phyloP scores from a whole-genome alignment of 1,140 invertebrate genomes.

The Caenorhabditis latens region DNA sequence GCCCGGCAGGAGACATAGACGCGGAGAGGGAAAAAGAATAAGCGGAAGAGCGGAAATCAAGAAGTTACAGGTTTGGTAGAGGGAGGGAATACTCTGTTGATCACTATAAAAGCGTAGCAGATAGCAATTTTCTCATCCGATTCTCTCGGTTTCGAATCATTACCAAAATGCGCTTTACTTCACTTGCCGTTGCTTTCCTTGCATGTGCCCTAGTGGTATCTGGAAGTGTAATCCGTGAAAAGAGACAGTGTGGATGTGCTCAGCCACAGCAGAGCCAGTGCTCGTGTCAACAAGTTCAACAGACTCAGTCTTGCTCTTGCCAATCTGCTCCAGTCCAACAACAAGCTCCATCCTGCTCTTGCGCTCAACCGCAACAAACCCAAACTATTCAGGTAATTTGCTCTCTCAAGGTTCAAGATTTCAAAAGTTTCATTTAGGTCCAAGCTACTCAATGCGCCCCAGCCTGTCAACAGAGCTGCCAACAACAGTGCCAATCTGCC shows the following conservation, averaged over 20 bases:
- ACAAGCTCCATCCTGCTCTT: constrained; percentile 53
- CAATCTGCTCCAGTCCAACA: constrained; percentile 54
- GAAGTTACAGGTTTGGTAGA: constrained; percentile 7
- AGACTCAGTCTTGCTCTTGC: constrained; percentile 52
- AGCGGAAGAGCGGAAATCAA: constrained; percentile 17
- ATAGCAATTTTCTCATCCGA: constrained; percentile 7
- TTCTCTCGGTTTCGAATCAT: not conserved
- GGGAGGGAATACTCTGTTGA: not conserved
- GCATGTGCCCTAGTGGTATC: constrained; percentile 33
- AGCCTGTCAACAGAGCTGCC: constrained; percentile 57
- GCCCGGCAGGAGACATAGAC: constrained; percentile 12
- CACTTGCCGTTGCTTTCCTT: constrained; percentile 40
- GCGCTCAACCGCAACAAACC: constrained; percentile 60
- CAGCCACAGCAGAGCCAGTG: constrained; percentile 60
- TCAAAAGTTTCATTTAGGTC: not conserved
- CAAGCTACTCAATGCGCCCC: constrained; percentile 62
- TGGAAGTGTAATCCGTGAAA: constrained; percentile 63
- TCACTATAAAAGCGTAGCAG: not conserved
- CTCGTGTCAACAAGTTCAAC: constrained; percentile 54
- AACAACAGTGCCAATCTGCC: constrained; percentile 44
- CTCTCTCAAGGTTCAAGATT: too few species aligned
- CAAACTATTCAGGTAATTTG: not conserved
- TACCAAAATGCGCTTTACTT: constrained; percentile 40
- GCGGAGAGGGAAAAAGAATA: not conserved
- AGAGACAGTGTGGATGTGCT: constrained; percentile 66